These are phyloP conservation scores for Gopherus flavomarginatus DNA, from an alignment of 2,113 vertebrate genomes.

Conservation along the genomic window DNA sequence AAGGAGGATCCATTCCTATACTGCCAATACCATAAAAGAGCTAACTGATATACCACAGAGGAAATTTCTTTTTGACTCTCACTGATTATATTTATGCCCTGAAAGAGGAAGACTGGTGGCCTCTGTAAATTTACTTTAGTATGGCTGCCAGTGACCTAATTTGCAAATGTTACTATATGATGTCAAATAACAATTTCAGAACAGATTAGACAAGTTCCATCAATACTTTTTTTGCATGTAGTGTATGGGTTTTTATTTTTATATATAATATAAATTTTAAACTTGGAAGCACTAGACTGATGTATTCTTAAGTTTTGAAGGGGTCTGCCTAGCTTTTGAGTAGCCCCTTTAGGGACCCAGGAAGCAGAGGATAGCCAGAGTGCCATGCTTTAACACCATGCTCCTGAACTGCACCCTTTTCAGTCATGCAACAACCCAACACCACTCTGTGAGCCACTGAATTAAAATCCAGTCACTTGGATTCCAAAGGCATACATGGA, in stretches of 20 bases:
- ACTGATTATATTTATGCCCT: background rate
- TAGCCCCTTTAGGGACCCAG: background rate
- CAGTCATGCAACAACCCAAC: background rate
- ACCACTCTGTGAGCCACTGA: background rate
- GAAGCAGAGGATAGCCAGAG: background rate
- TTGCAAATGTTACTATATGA: background rate
- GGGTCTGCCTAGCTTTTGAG: background rate
- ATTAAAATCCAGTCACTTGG: background rate
- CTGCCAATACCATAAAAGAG: background rate
- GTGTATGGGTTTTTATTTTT: background rate
- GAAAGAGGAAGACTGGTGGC: background rate
- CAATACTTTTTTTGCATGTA: background rate
- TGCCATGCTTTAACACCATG: background rate
- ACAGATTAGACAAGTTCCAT: background rate
- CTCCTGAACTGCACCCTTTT: background rate
- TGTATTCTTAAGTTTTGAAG: fast-evolving
- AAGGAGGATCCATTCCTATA: background rate
- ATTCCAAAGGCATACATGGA: background rate
- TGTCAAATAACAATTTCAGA: no score
- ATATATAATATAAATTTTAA: background rate
- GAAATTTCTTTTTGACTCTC: background rate
- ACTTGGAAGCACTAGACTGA: background rate
- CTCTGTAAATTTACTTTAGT: background rate
- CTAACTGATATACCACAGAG: background rate
- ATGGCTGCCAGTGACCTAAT: background rate